Percentiles rank a stretch among this genome's conserved stretches.
Evolutionary conservation across 1,140 invertebrate species (phyloP).

Genomic region (Orius laevigatus): DNA sequence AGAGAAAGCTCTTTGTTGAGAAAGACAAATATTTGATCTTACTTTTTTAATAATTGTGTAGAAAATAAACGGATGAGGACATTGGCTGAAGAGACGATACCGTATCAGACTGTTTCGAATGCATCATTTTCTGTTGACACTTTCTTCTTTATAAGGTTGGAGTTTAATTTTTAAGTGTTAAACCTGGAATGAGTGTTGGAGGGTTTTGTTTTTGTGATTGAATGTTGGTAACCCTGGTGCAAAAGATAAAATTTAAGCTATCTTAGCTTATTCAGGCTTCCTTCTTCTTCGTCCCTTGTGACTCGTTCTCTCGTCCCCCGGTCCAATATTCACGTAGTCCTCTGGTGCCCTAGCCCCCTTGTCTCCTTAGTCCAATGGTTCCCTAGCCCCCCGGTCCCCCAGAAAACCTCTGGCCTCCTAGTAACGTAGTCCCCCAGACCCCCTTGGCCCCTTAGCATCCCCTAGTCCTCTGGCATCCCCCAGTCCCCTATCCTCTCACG

Average conservation of each 20-base stretch:
- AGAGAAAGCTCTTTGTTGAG: neutral
- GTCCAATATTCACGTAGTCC: neutral
- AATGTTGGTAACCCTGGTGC: too few species aligned
- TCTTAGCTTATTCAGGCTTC: too few species aligned
- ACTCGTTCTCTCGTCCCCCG: neutral
- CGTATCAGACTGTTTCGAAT: slow-evolving; percentile 72
- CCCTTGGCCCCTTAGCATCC: too few species aligned
- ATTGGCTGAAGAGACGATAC: slow-evolving; percentile 57
- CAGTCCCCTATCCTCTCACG: too few species aligned
- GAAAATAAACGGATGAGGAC: slow-evolving; percentile 52
- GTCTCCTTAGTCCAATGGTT: too few species aligned
- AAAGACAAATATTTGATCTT: slow-evolving; percentile 3
- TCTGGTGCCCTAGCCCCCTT: too few species aligned
- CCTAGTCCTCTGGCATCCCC: too few species aligned
- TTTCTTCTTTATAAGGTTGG: slow-evolving; percentile 75
- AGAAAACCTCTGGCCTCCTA: too few species aligned
- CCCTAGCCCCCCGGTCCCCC: too few species aligned
- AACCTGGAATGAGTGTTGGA: neutral
- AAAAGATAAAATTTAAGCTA: too few species aligned
- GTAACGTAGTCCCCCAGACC: too few species aligned
- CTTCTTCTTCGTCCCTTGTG: too few species aligned
- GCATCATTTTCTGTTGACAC: slow-evolving; percentile 82
- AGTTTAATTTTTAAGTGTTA: neutral
- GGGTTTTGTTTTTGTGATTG: neutral
- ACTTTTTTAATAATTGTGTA: slow-evolving; percentile 19